These are phyloP conservation scores for Urocolius indicus DNA, from an alignment of 2,113 vertebrate species.

Conservation along the genomic window DNA sequence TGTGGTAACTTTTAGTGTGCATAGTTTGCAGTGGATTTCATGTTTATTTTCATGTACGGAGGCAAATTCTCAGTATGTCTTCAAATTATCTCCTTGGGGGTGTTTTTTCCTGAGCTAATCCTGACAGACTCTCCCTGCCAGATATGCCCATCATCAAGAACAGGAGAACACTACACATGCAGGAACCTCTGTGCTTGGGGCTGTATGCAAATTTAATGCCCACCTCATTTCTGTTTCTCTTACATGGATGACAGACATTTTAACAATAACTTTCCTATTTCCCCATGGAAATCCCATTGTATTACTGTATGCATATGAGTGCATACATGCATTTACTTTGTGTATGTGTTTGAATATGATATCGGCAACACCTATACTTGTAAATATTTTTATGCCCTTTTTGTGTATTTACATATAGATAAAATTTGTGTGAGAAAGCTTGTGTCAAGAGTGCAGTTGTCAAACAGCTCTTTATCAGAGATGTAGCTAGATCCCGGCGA, in stretches of 20 bases:
- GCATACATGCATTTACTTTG: slow-evolving; percentile 31
- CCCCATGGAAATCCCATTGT: slow-evolving; percentile 71
- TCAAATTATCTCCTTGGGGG: slow-evolving; percentile 84
- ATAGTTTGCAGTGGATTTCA: slow-evolving; percentile 66
- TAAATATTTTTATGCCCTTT: slow-evolving; percentile 58
- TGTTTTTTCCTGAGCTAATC: slow-evolving; percentile 80
- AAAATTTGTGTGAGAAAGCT: slow-evolving; percentile 48
- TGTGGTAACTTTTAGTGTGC: slow-evolving; percentile 69
- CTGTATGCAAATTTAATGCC: slow-evolving; percentile 85
- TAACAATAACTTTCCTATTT: slow-evolving; percentile 75
- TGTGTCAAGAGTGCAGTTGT: slow-evolving; percentile 47
- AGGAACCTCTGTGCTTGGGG: slow-evolving; percentile 80
- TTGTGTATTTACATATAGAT: slow-evolving; percentile 60
- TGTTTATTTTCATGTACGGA: slow-evolving; percentile 81
- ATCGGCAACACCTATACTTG: slow-evolving; percentile 51
- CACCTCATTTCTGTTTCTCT: slow-evolving; percentile 81
- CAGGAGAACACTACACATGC: slow-evolving; percentile 59
- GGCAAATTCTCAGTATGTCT: slow-evolving; percentile 82
- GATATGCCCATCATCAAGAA: slow-evolving; percentile 83
- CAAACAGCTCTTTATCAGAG: slow-evolving; percentile 72
- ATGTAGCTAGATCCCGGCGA: slow-evolving; percentile 73
- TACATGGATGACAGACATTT: slow-evolving; percentile 78
- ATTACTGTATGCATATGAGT: slow-evolving; percentile 55
- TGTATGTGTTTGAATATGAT: slow-evolving; percentile 34
- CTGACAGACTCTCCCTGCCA: slow-evolving; percentile 80